Evolutionary conservation across 2,797 vertebrate species (phyloP).

Genomic region (Cyprinella venusta): DNA sequence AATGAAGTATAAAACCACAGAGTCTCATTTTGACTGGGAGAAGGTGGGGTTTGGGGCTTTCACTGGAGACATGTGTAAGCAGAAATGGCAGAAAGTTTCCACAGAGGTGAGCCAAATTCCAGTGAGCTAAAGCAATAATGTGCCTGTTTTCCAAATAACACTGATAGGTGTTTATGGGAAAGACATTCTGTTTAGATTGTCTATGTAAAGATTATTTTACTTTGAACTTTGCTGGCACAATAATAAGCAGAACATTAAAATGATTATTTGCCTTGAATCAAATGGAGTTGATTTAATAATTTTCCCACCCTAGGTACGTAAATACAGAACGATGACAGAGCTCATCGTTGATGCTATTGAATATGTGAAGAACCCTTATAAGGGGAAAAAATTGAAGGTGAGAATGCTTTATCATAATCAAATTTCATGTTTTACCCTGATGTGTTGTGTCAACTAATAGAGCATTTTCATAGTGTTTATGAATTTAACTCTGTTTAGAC

Average conservation of each 20-base stretch:
- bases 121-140: slow-evolving; percentile 5
- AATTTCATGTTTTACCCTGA: background rate
- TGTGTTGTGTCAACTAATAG: background rate
- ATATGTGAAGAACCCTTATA: slow-evolving; percentile 83
- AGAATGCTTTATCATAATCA: background rate
- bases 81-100: slow-evolving; percentile 81
- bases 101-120: slow-evolving; percentile 70
- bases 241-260: background rate
- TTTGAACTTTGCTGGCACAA: background rate
- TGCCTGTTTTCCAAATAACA: slow-evolving; percentile 8
- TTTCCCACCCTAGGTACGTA: slow-evolving; percentile 73
- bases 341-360: slow-evolving; percentile 80
- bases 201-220: background rate
- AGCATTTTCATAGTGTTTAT: background rate
- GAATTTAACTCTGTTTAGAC: slow-evolving; percentile 67
- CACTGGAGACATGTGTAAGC: slow-evolving; percentile 79
- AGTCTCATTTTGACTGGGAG: slow-evolving; percentile 85
- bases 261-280: background rate
- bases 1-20: slow-evolving; percentile 85
- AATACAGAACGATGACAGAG: slow-evolving; percentile 82
- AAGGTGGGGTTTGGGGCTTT: slow-evolving; percentile 78
- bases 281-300: background rate
- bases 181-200: background rate
- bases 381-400: slow-evolving; percentile 84
- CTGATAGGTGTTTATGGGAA: slow-evolving; percentile 17